A percentile compares a stretch with the other conserved stretches of the same genome.
These are phyloP conservation scores for Tachyglossus aculeatus DNA, from an alignment of 2,797 vertebrate species.

Conservation along the genomic window DNA sequence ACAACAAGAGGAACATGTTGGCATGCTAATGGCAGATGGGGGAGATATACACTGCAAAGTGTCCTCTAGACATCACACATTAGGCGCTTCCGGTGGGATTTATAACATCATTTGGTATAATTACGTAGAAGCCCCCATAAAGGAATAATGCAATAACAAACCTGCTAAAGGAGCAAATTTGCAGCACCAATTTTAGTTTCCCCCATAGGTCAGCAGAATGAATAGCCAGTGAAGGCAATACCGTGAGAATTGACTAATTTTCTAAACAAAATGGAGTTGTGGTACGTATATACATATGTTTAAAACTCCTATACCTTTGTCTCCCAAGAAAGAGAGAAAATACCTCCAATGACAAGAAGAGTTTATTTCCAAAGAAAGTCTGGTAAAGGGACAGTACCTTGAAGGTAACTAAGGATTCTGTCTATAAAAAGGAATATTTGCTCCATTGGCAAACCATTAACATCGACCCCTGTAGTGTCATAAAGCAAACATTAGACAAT, in stretches of 20 bases:
- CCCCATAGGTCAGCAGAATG: conserved; percentile 71
- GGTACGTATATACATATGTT: too few species aligned
- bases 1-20: conserved; percentile 42
- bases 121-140: conserved; percentile 68
- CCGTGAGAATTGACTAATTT: conserved; percentile 64
- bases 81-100: conserved; percentile 71
- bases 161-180: conserved; percentile 67
- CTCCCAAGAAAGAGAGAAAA: conserved; percentile 31
- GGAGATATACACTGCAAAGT: conserved; percentile 31
- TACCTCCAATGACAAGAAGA: conserved; percentile 22
- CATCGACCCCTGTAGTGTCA: conserved; percentile 2
- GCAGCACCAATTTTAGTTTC: conserved; percentile 66
- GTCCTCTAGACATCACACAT: conserved; percentile 67
- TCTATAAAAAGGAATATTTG: too few species aligned
- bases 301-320: conserved; percentile 12
- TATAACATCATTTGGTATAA: conserved; percentile 74
- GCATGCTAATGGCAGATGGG: conserved; percentile 51
- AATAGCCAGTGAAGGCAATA: conserved; percentile 68
- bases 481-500: background rate
- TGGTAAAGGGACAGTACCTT: conserved; percentile 4
- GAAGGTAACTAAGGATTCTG: too few species aligned
- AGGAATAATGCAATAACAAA: conserved; percentile 75
- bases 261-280: conserved; percentile 55
- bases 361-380: conserved; percentile 32
- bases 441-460: background rate